Evolutionary conservation across 2,797 vertebrate species (phyloP).

Genomic region (Loris lydekkerianus): DNA sequence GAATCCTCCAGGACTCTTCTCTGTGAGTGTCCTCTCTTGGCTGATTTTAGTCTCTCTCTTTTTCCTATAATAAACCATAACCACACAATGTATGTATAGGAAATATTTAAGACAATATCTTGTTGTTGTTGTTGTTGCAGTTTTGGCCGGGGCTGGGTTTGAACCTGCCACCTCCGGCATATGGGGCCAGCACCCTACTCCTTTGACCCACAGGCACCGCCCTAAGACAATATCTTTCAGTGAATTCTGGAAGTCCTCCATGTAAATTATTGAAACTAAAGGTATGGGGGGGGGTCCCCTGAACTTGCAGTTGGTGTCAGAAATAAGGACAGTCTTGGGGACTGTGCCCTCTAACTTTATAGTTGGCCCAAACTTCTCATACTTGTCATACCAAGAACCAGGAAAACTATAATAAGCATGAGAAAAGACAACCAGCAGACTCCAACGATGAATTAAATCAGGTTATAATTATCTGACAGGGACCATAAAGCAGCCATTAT

Average conservation of each 20-base stretch:
- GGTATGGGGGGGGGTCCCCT: background rate
- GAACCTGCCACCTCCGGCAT: too few species aligned
- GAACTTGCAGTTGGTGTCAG: background rate
- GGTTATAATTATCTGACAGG: background rate
- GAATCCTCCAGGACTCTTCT: background rate
- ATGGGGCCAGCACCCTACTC: too few species aligned
- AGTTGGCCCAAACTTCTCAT: background rate
- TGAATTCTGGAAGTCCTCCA: background rate
- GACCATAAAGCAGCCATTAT: background rate
- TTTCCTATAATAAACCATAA: background rate
- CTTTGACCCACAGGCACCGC: too few species aligned
- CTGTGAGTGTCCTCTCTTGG: background rate
- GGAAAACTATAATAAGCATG: background rate
- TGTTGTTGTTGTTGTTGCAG: background rate
- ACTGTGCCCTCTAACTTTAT: background rate
- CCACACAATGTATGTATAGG: too few species aligned
- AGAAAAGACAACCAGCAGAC: background rate
- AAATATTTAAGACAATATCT: background rate
- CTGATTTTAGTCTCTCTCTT: background rate
- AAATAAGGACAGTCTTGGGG: background rate
- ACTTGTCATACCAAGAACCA: background rate
- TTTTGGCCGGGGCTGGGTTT: too few species aligned
- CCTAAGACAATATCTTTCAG: background rate
- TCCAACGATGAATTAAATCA: background rate
- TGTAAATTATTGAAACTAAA: background rate